phyloP scores from a whole-genome alignment of 2,797 vertebrate genomes.

The Podarcis siculus region DNA sequence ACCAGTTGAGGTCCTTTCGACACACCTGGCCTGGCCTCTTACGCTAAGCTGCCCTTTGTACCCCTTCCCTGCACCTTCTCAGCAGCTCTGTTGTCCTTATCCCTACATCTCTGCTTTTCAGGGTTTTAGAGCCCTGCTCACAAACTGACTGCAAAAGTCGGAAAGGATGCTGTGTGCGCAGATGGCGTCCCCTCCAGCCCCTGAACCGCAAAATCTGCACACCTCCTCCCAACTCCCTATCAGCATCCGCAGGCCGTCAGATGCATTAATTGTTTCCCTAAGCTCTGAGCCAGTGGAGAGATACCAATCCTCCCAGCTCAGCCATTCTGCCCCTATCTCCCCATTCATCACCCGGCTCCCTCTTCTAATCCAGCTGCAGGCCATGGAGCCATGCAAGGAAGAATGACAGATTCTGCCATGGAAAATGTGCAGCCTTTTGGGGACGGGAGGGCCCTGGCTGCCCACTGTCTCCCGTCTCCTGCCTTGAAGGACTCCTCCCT shows the following conservation, averaged over 20 bases:
- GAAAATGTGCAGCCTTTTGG: neutral
- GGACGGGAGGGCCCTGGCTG: neutral
- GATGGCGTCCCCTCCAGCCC: neutral
- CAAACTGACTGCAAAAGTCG: neutral
- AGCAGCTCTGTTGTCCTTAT: neutral
- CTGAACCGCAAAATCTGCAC: neutral
- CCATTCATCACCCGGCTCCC: conserved; percentile 26
- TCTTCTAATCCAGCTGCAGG: neutral
- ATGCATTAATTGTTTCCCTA: conserved; percentile 1
- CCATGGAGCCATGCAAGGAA: neutral
- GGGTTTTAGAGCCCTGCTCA: neutral
- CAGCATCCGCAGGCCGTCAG: conserved; percentile 12
- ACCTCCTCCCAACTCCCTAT: conserved; percentile 1
- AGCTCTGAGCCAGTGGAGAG: conserved; percentile 4
- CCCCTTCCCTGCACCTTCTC: neutral
- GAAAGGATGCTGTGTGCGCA: neutral
- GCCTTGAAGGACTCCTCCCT: conserved; percentile 9
- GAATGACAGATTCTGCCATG: neutral
- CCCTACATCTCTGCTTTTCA: neutral
- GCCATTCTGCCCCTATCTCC: neutral
- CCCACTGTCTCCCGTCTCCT: neutral
- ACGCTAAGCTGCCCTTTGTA: no score
- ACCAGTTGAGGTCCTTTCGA: neutral
- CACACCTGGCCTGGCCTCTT: neutral
- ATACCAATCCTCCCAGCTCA: conserved; percentile 9